Conservation (phyloP, 2,888 invertebrate species). For the Notodonta dromedarius region DNA sequence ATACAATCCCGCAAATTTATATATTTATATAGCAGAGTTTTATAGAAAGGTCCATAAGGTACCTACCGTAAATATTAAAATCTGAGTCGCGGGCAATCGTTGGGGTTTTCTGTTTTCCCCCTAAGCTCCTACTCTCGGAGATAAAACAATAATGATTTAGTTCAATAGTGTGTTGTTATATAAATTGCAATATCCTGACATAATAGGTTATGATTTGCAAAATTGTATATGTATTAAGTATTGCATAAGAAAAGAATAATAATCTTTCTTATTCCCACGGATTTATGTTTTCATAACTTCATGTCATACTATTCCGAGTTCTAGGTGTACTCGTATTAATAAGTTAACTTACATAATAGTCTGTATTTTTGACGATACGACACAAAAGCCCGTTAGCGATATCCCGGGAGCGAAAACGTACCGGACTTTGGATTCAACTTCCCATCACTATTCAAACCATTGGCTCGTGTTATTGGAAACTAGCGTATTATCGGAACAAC, state of each 20-base stretch:
- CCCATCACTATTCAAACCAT: not conserved
- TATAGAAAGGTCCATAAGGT: no score
- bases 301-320: not conserved
- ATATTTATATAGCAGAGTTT: no score
- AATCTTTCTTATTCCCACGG: not conserved
- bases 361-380: not conserved
- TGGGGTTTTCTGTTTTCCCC: no score
- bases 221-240: not conserved
- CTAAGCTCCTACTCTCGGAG: no score
- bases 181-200: no score
- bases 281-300: not conserved
- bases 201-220: not conserved
- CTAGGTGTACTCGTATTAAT: not conserved
- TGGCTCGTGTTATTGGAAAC: not conserved
- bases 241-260: not conserved
- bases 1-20: no score
- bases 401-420: not conserved
- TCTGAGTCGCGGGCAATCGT: no score
- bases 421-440: not conserved
- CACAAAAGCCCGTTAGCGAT: not conserved
- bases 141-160: no score
- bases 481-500: constrained; percentile 1
- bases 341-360: not conserved
- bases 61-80: no score
- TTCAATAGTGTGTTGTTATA: no score